Conservation (phyloP, 2,113 vertebrate species). For the Myotis brandtii region DNA sequence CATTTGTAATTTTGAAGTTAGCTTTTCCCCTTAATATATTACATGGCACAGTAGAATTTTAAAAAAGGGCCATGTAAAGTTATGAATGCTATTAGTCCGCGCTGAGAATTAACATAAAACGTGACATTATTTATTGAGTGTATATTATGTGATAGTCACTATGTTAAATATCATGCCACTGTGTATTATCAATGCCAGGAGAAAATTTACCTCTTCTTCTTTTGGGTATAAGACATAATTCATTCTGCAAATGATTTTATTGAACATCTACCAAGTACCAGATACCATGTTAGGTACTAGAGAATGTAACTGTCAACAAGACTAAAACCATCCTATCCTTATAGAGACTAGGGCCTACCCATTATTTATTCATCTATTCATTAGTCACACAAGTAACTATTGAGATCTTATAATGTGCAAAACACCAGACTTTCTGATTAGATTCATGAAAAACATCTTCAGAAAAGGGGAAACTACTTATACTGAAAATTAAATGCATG, state of each 20-base stretch:
- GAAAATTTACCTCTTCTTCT: conserved; percentile 26
- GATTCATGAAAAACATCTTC: neutral
- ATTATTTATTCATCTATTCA: neutral
- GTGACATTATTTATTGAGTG: conserved; percentile 42
- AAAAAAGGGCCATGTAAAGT: conserved; percentile 37
- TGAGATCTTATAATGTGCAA: neutral
- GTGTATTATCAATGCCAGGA: neutral
- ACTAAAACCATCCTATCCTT: neutral
- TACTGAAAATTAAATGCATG: conserved; percentile 10
- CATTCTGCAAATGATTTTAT: conserved; percentile 23
- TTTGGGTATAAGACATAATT: conserved; percentile 25
- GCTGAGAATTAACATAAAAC: conserved; percentile 49
- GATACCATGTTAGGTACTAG: neutral
- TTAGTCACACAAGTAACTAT: neutral
- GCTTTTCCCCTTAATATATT: conserved; percentile 36
- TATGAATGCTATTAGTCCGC: conserved; percentile 35
- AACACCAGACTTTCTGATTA: neutral
- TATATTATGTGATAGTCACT: conserved; percentile 16
- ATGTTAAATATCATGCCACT: conserved; percentile 10
- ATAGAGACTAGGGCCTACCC: neutral
- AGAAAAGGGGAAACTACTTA: neutral
- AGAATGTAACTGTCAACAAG: neutral
- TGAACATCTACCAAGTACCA: conserved; percentile 38
- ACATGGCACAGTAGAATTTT: neutral
- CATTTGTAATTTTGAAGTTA: conserved; percentile 35